phyloP scores from a whole-genome alignment of 1,140 invertebrate genomes.

The Meloidogyne floridensis region DNA sequence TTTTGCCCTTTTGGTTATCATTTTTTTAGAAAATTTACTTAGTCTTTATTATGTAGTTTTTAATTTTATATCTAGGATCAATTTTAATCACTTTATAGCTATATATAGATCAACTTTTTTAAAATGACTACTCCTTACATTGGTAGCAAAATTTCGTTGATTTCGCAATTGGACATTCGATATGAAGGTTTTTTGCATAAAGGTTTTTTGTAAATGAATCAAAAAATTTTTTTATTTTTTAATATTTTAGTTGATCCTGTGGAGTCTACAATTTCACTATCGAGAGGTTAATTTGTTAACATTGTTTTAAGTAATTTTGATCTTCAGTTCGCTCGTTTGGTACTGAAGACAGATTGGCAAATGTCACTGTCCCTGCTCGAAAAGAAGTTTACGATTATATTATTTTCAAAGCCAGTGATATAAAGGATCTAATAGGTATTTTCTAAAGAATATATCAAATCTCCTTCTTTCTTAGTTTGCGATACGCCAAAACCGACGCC shows the following conservation, averaged over 20 bases:
- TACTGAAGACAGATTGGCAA: slow-evolving; percentile 91
- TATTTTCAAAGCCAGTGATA: slow-evolving; percentile 93
- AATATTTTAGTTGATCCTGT: slow-evolving; percentile 80
- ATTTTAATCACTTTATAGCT: too few relatives aligned
- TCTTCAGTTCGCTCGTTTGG: slow-evolving; percentile 90
- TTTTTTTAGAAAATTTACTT: too few relatives aligned
- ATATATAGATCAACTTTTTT: not conserved
- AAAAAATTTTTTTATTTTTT: too few relatives aligned
- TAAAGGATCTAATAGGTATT: slow-evolving; percentile 85
- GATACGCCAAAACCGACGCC: slow-evolving; percentile 25
- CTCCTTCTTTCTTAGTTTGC: slow-evolving; percentile 1
- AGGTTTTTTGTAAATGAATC: not conserved
- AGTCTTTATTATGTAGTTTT: too few relatives aligned
- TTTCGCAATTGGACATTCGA: slow-evolving; percentile 98
- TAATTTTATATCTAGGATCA: too few relatives aligned
- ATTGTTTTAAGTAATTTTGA: slow-evolving; percentile 17
- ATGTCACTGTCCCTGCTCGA: slow-evolving; percentile 86
- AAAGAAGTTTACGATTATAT: slow-evolving; percentile 95
- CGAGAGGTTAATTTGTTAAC: slow-evolving; percentile 78
- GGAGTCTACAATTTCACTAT: slow-evolving; percentile 96
- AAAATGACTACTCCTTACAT: slow-evolving; percentile 76
- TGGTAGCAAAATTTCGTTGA: slow-evolving; percentile 97
- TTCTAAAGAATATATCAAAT: not conserved
- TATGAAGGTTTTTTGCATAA: slow-evolving; percentile 99
- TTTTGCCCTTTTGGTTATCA: too few relatives aligned